A percentile compares a stretch with the other conserved stretches of the same genome.
These are phyloP conservation scores for Brachionus paranguensis DNA, from an alignment of 1,140 invertebrate genomes.

Conservation along the genomic window DNA sequence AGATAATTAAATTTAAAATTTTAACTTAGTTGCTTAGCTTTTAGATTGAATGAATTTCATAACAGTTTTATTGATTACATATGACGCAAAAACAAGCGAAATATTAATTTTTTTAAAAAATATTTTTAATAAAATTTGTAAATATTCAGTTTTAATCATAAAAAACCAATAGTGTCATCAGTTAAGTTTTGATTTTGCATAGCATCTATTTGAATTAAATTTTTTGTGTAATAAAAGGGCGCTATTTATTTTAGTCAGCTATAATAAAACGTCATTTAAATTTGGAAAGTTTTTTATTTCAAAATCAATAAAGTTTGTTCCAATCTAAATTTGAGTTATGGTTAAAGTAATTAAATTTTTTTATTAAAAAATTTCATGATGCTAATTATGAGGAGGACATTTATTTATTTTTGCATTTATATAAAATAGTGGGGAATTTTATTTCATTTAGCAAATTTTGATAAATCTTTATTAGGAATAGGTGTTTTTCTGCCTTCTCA, in stretches of 20 bases:
- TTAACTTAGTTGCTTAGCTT: background rate
- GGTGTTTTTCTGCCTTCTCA: background rate
- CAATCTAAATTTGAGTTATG: background rate
- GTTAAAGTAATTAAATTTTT: background rate
- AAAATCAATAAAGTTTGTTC: background rate
- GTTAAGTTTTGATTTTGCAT: background rate
- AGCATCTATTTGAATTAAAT: background rate
- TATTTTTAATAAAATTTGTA: background rate
- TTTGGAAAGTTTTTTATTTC: background rate
- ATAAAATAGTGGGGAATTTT: background rate
- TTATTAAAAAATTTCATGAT: background rate
- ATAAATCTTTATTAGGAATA: background rate
- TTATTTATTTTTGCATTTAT: slow-evolving; percentile 16
- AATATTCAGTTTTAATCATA: slow-evolving; percentile 6
- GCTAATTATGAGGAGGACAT: background rate
- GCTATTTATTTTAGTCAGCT: background rate
- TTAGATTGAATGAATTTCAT: background rate
- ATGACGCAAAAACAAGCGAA: background rate
- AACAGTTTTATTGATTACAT: background rate
- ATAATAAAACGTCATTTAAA: slow-evolving; percentile 24
- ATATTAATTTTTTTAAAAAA: background rate
- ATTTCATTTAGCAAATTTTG: background rate
- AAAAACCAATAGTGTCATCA: background rate
- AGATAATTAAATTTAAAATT: background rate
- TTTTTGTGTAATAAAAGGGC: background rate